Evolutionary conservation across 1,140 invertebrate species (phyloP).

Genomic region (Megalonaias nervosa): DNA sequence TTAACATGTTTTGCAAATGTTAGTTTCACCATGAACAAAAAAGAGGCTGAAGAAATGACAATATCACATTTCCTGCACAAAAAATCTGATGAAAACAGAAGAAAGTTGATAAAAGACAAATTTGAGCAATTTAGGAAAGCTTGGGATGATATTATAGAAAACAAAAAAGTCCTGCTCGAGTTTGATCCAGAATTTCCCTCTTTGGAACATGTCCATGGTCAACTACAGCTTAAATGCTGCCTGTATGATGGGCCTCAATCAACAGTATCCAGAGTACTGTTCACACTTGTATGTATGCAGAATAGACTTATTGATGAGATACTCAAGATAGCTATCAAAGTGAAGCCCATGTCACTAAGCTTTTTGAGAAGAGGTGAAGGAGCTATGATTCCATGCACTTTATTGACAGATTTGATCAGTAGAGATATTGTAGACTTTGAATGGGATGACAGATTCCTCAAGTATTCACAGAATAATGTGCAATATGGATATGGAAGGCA

Average conservation of each 20-base stretch:
- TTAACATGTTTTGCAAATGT: slow-evolving; percentile 2
- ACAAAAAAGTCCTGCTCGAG: not conserved
- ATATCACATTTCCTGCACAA: slow-evolving; percentile 3
- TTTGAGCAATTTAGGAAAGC: slow-evolving; percentile 18
- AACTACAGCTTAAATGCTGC: slow-evolving; percentile 9
- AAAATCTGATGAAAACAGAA: not conserved
- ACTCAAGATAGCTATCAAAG: not conserved
- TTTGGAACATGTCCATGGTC: not conserved
- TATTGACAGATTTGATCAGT: slow-evolving; percentile 9
- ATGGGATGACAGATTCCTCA: not conserved
- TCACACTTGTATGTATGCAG: slow-evolving; percentile 6
- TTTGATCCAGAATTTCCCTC: not conserved
- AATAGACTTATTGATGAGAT: slow-evolving; percentile 14
- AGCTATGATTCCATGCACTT: not conserved
- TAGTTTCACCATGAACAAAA: slow-evolving; percentile 9
- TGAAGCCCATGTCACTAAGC: slow-evolving; percentile 5
- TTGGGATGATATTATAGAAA: not conserved
- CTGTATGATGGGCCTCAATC: slow-evolving; percentile 3
- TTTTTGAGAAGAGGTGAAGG: not conserved
- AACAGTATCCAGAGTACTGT: slow-evolving; percentile 7
- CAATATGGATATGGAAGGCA: slow-evolving; percentile 14
- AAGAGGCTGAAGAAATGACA: slow-evolving; percentile 12
- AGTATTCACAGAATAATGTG: slow-evolving; percentile 15
- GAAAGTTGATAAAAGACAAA: not conserved
- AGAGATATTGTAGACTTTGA: slow-evolving; percentile 2